Percentiles rank a stretch among this genome's conserved stretches.
Conservation (phyloP, 1,140 invertebrate species). For the Camponotus floridanus region DNA sequence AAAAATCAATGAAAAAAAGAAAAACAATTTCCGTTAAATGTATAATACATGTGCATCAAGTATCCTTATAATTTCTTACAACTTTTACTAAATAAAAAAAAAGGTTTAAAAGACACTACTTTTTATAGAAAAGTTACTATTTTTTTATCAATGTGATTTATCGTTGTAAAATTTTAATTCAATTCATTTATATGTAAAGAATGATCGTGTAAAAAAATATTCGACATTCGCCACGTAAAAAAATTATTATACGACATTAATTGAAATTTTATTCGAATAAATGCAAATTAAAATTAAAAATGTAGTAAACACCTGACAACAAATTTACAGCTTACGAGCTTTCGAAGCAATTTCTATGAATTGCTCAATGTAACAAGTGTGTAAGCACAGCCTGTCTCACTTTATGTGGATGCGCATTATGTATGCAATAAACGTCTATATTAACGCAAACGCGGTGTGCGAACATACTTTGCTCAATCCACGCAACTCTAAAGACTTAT, state of each 20-base stretch:
- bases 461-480: constrained; percentile 22
- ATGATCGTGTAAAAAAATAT: background rate
- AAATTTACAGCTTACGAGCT: background rate
- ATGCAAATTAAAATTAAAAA: background rate
- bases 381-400: constrained; percentile 26
- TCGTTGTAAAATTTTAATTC: constrained; percentile 27
- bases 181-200: background rate
- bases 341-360: constrained; percentile 23
- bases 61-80: constrained; percentile 1
- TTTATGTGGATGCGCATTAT: constrained; percentile 18
- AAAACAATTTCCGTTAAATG: background rate
- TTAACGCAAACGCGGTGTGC: constrained; percentile 38
- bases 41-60: background rate
- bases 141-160: background rate
- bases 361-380: background rate
- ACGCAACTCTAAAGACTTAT: constrained; percentile 14
- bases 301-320: constrained; percentile 6
- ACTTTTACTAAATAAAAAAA: background rate
- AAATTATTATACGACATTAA: background rate
- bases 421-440: constrained; percentile 37
- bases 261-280: constrained; percentile 1
- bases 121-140: background rate
- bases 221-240: background rate
- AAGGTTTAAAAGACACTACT: background rate
- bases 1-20: background rate